Evolutionary conservation across 2,888 invertebrate genomes (phyloP).

Genomic region (Oligia strigilis): DNA sequence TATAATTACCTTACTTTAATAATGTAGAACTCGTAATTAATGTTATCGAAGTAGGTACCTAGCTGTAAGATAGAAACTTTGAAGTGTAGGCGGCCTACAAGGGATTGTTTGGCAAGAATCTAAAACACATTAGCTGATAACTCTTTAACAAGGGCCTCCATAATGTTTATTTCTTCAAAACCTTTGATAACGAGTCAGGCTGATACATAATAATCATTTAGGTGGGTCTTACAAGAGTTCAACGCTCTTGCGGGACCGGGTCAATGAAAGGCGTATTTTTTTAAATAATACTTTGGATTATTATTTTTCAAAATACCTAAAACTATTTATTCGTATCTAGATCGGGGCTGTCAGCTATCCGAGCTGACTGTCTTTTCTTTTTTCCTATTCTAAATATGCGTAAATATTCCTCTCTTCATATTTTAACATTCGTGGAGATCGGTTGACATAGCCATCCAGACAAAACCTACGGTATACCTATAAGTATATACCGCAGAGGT

Average conservation of each 20-base stretch:
- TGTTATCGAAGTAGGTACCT: constrained; percentile 12
- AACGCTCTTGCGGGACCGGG: neutral
- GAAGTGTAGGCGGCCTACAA: constrained; percentile 3
- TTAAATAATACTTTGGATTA: neutral
- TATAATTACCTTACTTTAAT: constrained; percentile 19
- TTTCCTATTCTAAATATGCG: neutral
- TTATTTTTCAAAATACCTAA: neutral
- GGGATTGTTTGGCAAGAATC: constrained; percentile 3
- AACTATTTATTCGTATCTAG: neutral
- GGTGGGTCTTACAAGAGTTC: neutral
- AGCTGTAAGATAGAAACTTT: constrained; percentile 18
- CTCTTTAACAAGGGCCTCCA: neutral
- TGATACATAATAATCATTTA: neutral
- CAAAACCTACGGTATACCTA: neutral
- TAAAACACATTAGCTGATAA: constrained; percentile 13
- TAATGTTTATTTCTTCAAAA: constrained; percentile 11
- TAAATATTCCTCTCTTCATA: neutral
- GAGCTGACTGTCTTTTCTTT: neutral
- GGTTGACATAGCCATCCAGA: neutral
- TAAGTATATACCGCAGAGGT: no score
- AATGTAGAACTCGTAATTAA: constrained; percentile 25
- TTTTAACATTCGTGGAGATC: neutral
- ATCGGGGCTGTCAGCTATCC: neutral
- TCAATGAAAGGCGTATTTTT: neutral
- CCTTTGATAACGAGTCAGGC: neutral